A percentile compares a stretch with the other conserved stretches of the same genome.
These are phyloP conservation scores for Tupiocoris notatus DNA, from an alignment of 2,888 invertebrate species.

Conservation along the genomic window DNA sequence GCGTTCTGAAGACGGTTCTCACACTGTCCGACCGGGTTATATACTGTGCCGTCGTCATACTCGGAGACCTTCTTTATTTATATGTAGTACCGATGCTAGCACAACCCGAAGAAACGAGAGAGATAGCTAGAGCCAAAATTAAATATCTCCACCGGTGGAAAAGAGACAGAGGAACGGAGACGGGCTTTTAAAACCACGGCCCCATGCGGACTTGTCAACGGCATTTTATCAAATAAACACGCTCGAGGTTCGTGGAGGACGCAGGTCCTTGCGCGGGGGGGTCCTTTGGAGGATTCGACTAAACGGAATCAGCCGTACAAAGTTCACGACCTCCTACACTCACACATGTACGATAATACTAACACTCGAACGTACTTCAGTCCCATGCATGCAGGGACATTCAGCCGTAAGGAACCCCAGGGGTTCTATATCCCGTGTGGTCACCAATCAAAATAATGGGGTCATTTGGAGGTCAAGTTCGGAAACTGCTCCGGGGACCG, in stretches of 20 bases:
- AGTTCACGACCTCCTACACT: slow-evolving; percentile 22
- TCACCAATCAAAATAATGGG: slow-evolving; percentile 37
- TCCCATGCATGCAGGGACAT: not conserved
- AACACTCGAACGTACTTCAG: not conserved
- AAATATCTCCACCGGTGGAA: not conserved
- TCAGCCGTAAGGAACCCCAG: slow-evolving; percentile 5
- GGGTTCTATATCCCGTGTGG: slow-evolving; percentile 19
- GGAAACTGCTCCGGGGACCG: not conserved
- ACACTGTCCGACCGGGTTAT: slow-evolving; percentile 31
- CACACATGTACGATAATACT: not conserved
- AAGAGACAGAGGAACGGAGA: not conserved
- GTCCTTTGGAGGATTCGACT: not conserved
- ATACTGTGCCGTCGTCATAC: slow-evolving; percentile 8
- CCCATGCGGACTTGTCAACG: slow-evolving; percentile 36
- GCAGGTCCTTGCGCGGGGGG: not conserved
- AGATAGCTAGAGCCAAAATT: not conserved
- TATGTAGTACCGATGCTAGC: not conserved
- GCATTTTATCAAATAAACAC: slow-evolving; percentile 31
- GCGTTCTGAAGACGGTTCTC: slow-evolving; percentile 13
- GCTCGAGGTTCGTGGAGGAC: no score
- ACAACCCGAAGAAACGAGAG: not conserved
- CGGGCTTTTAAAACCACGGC: not conserved
- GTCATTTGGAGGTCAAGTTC: slow-evolving; percentile 21
- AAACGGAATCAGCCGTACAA: not conserved
- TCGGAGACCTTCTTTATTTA: not conserved